phyloP scores from a whole-genome alignment of 2,797 vertebrate genomes.

The Peromyscus melanophrys region DNA sequence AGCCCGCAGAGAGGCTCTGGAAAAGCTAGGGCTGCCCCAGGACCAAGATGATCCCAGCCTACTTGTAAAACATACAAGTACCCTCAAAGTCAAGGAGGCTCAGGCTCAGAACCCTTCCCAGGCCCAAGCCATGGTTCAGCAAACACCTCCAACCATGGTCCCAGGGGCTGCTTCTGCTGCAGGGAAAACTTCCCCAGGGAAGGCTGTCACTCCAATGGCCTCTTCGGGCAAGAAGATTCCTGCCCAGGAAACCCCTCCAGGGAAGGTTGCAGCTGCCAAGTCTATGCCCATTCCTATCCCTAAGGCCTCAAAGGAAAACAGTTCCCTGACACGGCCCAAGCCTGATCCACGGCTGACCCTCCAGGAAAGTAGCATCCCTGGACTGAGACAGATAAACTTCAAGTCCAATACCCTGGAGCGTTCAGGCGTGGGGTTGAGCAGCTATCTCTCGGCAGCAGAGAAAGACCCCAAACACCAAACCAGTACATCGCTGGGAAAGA shows the following conservation, averaged over 20 bases:
- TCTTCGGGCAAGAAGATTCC: neutral
- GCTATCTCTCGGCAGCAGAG: constrained; percentile 42
- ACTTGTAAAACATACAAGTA: neutral
- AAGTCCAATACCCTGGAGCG: constrained; percentile 91
- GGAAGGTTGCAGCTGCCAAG: neutral
- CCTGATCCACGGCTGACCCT: constrained; percentile 42
- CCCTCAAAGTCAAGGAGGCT: constrained; percentile 63
- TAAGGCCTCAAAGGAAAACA: neutral
- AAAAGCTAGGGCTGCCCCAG: constrained; percentile 94
- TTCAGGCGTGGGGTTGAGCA: constrained; percentile 89
- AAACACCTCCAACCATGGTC: neutral
- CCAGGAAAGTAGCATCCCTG: neutral
- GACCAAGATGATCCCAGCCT: constrained; percentile 80
- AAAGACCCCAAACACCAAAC: constrained; percentile 79
- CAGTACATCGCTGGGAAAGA: constrained; percentile 87
- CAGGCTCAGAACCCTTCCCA: neutral
- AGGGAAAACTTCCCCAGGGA: neutral
- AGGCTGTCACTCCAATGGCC: neutral
- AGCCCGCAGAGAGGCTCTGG: constrained; percentile 93
- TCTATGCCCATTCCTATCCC: constrained; percentile 65
- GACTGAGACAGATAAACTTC: constrained; percentile 82
- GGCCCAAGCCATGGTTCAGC: neutral
- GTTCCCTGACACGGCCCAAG: constrained; percentile 28
- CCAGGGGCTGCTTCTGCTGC: neutral
- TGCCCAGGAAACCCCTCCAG: constrained; percentile 33